A percentile compares a stretch with the other conserved stretches of the same genome.
Conservation (phyloP, 2,797 vertebrate species). For the Anguilla anguilla region DNA sequence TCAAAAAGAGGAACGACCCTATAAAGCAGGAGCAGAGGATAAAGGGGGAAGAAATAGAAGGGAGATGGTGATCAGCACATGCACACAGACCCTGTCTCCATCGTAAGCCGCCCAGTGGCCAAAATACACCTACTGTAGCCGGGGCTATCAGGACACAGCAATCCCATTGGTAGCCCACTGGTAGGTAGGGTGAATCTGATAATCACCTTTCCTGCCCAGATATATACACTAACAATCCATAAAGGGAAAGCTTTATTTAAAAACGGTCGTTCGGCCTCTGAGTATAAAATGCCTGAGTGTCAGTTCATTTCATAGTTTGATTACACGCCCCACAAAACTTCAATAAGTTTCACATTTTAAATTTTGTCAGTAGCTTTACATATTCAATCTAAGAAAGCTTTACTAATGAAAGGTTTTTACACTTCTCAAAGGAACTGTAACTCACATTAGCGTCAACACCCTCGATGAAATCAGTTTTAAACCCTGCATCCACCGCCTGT, state of each 20-base stretch:
- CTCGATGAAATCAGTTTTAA: too few species aligned
- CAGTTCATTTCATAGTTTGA: background rate
- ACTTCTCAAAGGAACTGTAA: too few species aligned
- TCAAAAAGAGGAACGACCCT: background rate
- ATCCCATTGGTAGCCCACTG: background rate
- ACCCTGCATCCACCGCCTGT: too few species aligned
- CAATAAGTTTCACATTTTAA: background rate
- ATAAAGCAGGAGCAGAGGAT: background rate
- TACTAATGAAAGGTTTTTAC: too few species aligned
- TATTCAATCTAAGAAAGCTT: too few species aligned
- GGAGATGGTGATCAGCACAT: background rate
- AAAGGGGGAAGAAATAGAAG: background rate
- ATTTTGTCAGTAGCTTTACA: too few species aligned
- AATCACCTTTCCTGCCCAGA: background rate
- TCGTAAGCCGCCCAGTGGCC: background rate
- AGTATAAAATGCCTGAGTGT: background rate
- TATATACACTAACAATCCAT: background rate
- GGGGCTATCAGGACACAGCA: background rate
- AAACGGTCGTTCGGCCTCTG: background rate
- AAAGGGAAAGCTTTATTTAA: background rate
- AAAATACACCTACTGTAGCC: background rate
- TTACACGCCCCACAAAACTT: background rate
- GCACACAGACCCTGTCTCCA: background rate
- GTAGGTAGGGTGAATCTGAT: background rate
- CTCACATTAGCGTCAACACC: too few species aligned